Base-by-base conservation (phyloP, 2,113 vertebrate genomes). In the Cairina moschata region DNA sequence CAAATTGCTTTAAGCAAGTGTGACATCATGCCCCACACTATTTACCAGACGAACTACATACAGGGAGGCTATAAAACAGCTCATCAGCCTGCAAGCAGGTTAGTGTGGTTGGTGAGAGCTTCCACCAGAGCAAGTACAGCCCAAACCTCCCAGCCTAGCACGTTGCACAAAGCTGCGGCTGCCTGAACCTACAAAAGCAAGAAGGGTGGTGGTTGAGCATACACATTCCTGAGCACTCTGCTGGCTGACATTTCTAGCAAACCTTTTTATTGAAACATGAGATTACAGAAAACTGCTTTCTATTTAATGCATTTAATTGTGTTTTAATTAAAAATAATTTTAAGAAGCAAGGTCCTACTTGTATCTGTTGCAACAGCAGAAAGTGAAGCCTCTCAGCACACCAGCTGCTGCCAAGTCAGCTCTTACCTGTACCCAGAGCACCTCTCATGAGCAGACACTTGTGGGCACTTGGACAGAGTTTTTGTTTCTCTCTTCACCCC, bases 1-100 rank as follows among this genome's bases (percentile, higher is more conserved):
- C 86, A 93, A 90, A 93, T 90, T 46, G 80, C 77, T 93, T 71
- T 17, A 54, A 96, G 86, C 86, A 75, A 55, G 74, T 4, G 71
- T 96, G 92, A 96, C 92, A 87, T 93, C 92, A 92, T 93, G 83
- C 13, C 68, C 73, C 58, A 6, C 21, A 0, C 66, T 81, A 44
- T 92, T 95, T 82, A 96, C 74, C 76, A 89, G 66, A 69, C 91
- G 54, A 89, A 2, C 66, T 55, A 3, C 92, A 42, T 5, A 13
- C 13, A 31, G 69, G 0, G 14, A 79, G 62, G 86, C 88, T 89
- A 63, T 15, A 29, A 77, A 58, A 5, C 13, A 58, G 48, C 86
- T 62, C 67, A 46, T 10, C 81, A 6, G 50, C 20, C 78, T 0
- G 0, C 5, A 38, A 26, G 2, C 4, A 28, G 12, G 34, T 69